Conservation (phyloP, 2,888 invertebrate genomes). For the Himalopsyche kuldschensis region DNA sequence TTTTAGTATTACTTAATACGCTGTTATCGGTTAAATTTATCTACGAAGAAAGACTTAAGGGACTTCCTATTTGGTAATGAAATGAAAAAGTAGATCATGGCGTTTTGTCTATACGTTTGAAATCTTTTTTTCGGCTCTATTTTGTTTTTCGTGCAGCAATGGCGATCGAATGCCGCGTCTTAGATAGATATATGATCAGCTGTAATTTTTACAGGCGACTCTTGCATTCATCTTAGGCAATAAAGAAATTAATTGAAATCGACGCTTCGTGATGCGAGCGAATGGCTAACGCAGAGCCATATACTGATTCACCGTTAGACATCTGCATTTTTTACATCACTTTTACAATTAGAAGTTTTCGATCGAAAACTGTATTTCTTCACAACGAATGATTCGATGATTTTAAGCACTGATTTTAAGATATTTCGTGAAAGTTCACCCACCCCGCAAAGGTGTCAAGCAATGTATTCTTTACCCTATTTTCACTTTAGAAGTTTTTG, state of each 20-base stretch:
- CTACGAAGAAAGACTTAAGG: no score
- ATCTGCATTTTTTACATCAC: constrained; percentile 1
- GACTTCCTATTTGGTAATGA: no score
- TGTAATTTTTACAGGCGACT: constrained; percentile 14
- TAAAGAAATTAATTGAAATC: constrained; percentile 35
- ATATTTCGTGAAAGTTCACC: no score
- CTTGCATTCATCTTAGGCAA: constrained; percentile 15
- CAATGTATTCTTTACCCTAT: no score
- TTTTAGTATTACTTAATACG: no score
- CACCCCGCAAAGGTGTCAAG: no score
- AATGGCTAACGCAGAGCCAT: not conserved
- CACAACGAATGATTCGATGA: not conserved
- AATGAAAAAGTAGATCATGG: not conserved
- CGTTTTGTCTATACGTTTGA: not conserved
- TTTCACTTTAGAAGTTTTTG: no score
- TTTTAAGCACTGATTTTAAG: no score
- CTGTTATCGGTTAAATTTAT: no score
- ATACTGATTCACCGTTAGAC: not conserved
- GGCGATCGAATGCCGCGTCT: not conserved
- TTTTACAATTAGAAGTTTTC: not conserved
- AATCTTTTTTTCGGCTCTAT: not conserved
- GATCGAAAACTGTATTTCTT: not conserved
- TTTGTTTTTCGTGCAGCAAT: not conserved
- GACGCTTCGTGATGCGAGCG: constrained; percentile 21
- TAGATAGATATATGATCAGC: not conserved